These are phyloP conservation scores for Oryzias javanicus DNA, from an alignment of 2,113 vertebrate genomes.

Conservation along the genomic window DNA sequence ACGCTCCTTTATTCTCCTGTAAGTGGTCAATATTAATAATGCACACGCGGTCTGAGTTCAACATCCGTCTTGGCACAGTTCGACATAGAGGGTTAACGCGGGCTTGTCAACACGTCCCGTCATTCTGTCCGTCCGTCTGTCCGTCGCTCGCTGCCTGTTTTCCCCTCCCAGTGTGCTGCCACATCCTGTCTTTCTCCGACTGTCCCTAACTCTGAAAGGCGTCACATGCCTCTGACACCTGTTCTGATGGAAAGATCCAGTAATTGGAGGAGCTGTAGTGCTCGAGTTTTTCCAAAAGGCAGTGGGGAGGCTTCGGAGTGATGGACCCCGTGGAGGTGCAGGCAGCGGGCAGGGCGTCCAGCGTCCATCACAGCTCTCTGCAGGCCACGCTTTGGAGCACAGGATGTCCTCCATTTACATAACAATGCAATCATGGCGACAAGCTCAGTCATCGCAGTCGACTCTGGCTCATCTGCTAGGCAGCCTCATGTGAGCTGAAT, in stretches of 20 bases:
- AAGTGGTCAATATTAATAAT: conserved; percentile 78
- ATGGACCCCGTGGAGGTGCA: conserved; percentile 56
- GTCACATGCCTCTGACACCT: conserved; percentile 30
- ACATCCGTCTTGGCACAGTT: conserved; percentile 71
- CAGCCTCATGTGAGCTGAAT: too few relatives aligned
- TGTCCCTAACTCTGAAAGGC: conserved; percentile 34
- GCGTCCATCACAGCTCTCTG: conserved; percentile 54
- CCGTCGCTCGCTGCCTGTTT: conserved; percentile 21
- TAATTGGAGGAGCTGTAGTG: conserved; percentile 67
- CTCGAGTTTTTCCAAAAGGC: conserved; percentile 50
- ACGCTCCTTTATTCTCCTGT: conserved; percentile 72
- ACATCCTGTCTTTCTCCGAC: conserved; percentile 21
- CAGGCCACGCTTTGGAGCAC: conserved; percentile 36
- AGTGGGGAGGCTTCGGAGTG: conserved; percentile 30
- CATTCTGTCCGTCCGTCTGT: conserved; percentile 30
- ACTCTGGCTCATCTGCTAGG: too few relatives aligned
- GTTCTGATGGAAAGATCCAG: conserved; percentile 56
- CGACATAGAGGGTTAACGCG: conserved; percentile 35
- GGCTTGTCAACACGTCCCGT: conserved; percentile 52
- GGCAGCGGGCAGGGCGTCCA: conserved; percentile 30
- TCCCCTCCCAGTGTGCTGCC: conserved; percentile 13
- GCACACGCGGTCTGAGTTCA: conserved; percentile 61
- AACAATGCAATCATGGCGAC: conserved; percentile 48
- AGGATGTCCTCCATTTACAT: conserved; percentile 52
- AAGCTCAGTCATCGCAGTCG: conserved; percentile 44